Evolutionary conservation across 2,113 vertebrate species (phyloP), one percentile per base, ranked within the genome.

Genomic region (Parus major): DNA sequence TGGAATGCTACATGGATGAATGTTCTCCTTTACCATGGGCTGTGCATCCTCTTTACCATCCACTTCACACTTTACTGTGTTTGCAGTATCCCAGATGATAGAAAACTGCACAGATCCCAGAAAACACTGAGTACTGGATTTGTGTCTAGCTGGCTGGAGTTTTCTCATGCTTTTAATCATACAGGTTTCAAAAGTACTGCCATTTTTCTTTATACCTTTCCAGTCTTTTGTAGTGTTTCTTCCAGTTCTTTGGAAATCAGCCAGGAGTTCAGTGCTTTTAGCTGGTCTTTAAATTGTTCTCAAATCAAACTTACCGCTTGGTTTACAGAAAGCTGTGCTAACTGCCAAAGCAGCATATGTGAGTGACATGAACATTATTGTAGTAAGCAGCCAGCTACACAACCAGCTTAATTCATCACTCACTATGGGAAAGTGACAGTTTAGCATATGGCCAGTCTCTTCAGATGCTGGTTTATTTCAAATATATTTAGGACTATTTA

Each of bases 291-390:
- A 76, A 82, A 81, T 97, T 93, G 25, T 85, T 90, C 85, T 85
- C 49, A 36, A 59, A 28, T 59, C 5, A 15, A 33, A 50, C 0
- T 7, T 56, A 15, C 28, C 6, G 28, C 61, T 82, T 86, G 64
- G 35, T 47, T 92, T 88, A 77, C n/a, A 42, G 20, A 87, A 82
- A 64, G 5, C 52, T 52, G 39, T 23, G 73, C 50, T 66, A 80
- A 44, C 46, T 93, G 96, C 86, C 88, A 94, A 73, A 70, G 88
- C 79, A 93, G 59, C 92, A 88, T 95, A 88, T 95, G 92, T 31
- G 79, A 88, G 88, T 95, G 95, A 94, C 92, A 86, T 63, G 79
- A 95, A 90, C 89, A 72, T 89, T 88, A 91, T 95, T 96, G 94
- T 85, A 92, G 83, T 61, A 33, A 95, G 82, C 71, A 94, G 77